Evolutionary conservation across 1,140 invertebrate species (phyloP).

Genomic region (Lasioglossum baleicum): DNA sequence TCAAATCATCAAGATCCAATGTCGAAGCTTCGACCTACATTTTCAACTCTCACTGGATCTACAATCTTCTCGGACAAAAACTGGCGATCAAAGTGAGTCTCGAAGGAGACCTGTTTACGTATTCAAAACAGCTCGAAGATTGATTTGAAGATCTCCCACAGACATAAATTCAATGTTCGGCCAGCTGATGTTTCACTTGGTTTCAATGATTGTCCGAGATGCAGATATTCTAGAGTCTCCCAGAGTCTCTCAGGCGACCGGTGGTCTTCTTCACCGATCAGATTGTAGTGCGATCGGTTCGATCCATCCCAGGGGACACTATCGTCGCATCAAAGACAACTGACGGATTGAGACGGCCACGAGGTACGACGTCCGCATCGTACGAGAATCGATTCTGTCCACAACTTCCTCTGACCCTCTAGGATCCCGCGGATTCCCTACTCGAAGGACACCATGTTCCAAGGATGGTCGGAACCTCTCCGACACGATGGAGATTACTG

Average conservation of each 20-base stretch:
- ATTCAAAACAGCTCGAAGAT: no score
- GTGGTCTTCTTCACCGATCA: background rate
- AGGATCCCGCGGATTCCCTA: background rate
- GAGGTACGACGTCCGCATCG: background rate
- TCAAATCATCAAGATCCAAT: no score
- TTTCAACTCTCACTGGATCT: no score
- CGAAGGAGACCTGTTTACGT: no score
- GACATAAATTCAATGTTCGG: no score
- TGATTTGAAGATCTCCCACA: no score
- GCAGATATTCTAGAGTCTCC: no score
- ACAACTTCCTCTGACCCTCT: background rate
- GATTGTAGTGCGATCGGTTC: background rate
- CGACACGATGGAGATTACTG: background rate
- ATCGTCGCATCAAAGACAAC: conserved; percentile 1
- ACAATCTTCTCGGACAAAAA: no score
- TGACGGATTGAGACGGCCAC: background rate
- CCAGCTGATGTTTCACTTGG: no score
- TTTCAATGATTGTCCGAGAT: background rate
- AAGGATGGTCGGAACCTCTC: background rate
- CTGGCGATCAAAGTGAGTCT: no score
- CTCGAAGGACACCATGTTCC: background rate
- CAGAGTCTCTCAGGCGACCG: no score
- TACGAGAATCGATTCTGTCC: background rate
- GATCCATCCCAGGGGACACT: background rate
- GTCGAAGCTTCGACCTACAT: no score